phyloP scores from a whole-genome alignment of 2,113 vertebrate genomes.

The Semnopithecus entellus region DNA sequence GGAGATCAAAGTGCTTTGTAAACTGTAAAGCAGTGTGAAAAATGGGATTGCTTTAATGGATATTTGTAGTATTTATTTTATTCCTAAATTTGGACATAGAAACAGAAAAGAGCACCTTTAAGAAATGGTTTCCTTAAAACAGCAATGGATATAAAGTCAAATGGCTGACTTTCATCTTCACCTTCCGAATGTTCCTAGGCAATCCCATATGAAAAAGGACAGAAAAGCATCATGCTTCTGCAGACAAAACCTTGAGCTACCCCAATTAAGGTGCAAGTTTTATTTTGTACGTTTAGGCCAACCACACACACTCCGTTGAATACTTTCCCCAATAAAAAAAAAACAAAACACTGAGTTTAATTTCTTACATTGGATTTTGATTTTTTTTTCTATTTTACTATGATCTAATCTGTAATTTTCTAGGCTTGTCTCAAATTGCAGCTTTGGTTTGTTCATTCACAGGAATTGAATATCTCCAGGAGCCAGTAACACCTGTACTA shows the following conservation, averaged over 20 bases:
- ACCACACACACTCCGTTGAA: neutral
- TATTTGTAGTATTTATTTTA: neutral
- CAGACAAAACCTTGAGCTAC: neutral
- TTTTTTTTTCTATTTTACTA: neutral
- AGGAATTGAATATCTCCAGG: neutral
- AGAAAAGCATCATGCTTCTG: neutral
- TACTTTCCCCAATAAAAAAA: neutral
- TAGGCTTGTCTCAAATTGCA: neutral
- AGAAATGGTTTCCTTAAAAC: neutral
- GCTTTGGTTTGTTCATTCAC: neutral
- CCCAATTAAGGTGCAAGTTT: neutral
- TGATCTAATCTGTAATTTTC: conserved; percentile 36
- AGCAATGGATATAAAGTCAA: neutral
- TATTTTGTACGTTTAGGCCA: neutral
- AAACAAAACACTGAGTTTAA: neutral
- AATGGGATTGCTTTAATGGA: neutral
- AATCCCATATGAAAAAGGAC: neutral
- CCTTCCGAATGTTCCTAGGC: neutral
- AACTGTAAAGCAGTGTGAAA: neutral
- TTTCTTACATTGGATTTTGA: neutral
- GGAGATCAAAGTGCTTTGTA: neutral
- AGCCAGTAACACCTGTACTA: neutral
- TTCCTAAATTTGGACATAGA: neutral
- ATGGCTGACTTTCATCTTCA: neutral
- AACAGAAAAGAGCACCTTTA: neutral